Evolutionary conservation across 2,888 invertebrate genomes (phyloP).

Genomic region (Melieria omissa): DNA sequence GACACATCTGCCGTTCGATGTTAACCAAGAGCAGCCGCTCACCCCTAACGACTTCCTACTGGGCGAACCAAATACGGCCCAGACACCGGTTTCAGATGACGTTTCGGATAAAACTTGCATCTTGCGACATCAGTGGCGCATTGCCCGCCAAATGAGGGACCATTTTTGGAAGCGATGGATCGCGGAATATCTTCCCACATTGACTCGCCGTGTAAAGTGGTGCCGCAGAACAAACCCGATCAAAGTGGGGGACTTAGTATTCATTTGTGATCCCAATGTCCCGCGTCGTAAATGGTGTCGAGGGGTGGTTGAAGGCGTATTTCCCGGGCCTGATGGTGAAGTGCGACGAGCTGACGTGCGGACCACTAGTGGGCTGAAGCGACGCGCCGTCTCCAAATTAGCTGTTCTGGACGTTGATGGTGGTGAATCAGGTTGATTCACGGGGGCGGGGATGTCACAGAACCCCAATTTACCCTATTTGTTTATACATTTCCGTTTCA

Average conservation of each 20-base stretch:
- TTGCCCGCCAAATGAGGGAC: no score
- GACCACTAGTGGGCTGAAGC: slow-evolving; percentile 43
- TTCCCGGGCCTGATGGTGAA: slow-evolving; percentile 31
- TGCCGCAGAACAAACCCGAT: slow-evolving; percentile 34
- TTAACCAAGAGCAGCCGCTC: no score
- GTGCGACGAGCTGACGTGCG: slow-evolving; percentile 32
- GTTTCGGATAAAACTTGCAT: no score
- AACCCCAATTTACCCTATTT: no score
- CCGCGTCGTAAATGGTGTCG: slow-evolving; percentile 38
- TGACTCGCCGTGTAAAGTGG: slow-evolving; percentile 36
- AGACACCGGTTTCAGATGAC: no score
- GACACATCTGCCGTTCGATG: no score
- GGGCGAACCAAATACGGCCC: no score
- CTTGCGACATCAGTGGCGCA: no score
- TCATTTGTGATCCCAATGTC: slow-evolving; percentile 39
- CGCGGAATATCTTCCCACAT: no score
- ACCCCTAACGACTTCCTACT: no score
- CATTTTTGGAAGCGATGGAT: no score
- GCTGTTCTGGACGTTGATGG: slow-evolving; percentile 65
- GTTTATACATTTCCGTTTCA: no score
- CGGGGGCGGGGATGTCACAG: neutral
- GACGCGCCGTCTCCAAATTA: slow-evolving; percentile 47
- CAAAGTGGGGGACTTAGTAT: slow-evolving; percentile 35
- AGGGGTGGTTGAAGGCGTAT: slow-evolving; percentile 32
- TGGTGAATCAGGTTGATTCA: slow-evolving; percentile 32